Base-by-base conservation (phyloP, 2,797 vertebrate species). In the Pseudomugil tenellus region DNA sequence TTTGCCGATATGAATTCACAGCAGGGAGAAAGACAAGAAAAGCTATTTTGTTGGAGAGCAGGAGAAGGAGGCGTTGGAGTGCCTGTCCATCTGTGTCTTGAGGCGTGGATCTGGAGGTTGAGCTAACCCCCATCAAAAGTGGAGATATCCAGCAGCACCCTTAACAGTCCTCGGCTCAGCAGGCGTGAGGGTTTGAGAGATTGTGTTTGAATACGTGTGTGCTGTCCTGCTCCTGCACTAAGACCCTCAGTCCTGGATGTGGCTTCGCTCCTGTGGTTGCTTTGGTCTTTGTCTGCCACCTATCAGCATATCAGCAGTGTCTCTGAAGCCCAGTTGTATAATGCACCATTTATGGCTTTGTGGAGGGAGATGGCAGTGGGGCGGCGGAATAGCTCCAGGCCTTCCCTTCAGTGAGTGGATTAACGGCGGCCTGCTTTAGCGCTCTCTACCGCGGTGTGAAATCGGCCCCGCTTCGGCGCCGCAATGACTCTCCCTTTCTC, bases 371-470 rank as follows among this genome's bases (percentile, higher is more conserved):
- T 90, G 93, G 86, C 79, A 82, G 88, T 86, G 83, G 84, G 88
- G 89, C 79, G 67, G 89, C 76, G 73, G 89, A 91, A 91, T 91
- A 80, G 93, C 93, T 93, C 88, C 89, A 87, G 92, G 92, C 92
- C 91, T 91, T 91, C 88, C 90, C 92, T 87, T 91, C 91, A 92
- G 91, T 92, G 89, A 93, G 92, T 93, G 92, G 93, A 94, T 94
- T 94, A 94, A 80, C 92, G 80, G 88, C 86, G 84, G 90, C 91
- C 92, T 86, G 90, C 91, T 94, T 93, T 90, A 91, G 85, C 90
- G 80, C 87, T 85, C 88, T 91, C 89, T 86, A 83, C 90, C 85
- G 71, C 80, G 80, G 93, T 94, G 94, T 94, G 93, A 94, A 94
- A 94, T 94, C 92, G 81, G 88, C 90, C 91, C 85, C 58, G 90